Evolutionary conservation across 2,888 invertebrate genomes (phyloP).

Genomic region (Prosapia bicincta): DNA sequence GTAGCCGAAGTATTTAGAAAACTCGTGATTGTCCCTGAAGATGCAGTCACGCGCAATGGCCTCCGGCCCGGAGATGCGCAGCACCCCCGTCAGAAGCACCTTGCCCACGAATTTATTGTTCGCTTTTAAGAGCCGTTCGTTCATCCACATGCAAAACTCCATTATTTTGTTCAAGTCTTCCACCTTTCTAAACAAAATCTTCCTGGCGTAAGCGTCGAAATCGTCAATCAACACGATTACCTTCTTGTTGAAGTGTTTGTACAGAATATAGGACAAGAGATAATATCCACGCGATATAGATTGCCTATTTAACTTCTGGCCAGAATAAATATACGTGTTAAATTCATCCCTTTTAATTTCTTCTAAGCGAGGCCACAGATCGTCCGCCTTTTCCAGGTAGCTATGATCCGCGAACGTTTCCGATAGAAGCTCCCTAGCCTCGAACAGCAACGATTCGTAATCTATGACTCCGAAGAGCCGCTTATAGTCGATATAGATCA

Average conservation of each 20-base stretch:
- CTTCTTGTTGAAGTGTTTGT: neutral
- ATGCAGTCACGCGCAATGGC: neutral
- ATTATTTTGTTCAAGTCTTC: neutral
- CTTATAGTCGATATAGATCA: too few relatives aligned
- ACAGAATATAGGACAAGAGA: too few relatives aligned
- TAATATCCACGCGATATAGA: too few relatives aligned
- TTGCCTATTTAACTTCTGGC: too few relatives aligned
- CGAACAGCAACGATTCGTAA: too few relatives aligned
- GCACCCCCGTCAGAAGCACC: neutral
- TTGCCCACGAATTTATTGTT: neutral
- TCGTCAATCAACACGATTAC: neutral
- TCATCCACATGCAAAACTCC: neutral
- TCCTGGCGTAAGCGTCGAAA: neutral
- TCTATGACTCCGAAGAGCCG: too few relatives aligned
- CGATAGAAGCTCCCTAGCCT: too few relatives aligned
- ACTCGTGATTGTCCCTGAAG: neutral
- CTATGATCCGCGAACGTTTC: too few relatives aligned
- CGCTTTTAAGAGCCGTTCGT: neutral
- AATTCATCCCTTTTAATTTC: too few relatives aligned
- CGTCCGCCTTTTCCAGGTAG: too few relatives aligned
- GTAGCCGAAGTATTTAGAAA: neutral
- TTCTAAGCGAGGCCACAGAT: too few relatives aligned
- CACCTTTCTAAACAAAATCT: neutral
- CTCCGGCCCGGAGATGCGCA: neutral
- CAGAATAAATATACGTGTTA: too few relatives aligned